phyloP scores from a whole-genome alignment of 1,140 invertebrate genomes.

The Formica exsecta region DNA sequence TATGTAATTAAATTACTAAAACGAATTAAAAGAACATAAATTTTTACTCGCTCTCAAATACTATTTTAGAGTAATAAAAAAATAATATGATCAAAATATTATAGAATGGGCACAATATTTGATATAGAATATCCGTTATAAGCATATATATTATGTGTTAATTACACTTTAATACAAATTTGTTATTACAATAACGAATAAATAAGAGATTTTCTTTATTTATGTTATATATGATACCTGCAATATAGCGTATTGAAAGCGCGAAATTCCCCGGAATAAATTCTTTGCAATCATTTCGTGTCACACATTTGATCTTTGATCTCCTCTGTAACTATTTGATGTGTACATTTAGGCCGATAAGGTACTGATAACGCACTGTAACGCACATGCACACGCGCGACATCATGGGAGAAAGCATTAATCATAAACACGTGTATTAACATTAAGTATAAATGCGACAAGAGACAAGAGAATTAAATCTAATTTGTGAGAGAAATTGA shows the following conservation, averaged over 20 bases:
- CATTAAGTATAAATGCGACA: no score
- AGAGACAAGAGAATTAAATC: no score
- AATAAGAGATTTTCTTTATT: not conserved
- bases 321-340: not conserved
- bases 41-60: not conserved
- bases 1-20: not conserved
- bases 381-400: no score
- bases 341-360: not conserved
- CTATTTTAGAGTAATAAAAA: not conserved
- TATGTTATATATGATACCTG: constrained; percentile 13
- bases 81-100: not conserved
- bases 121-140: not conserved
- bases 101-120: not conserved
- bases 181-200: not conserved
- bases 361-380: not conserved
- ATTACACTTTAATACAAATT: not conserved
- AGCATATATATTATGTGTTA: not conserved
- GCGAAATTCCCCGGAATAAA: constrained; percentile 1
- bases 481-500: no score
- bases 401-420: no score
- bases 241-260: constrained; percentile 3
- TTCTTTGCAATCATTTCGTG: not conserved
- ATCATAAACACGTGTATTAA: no score
- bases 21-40: not conserved
- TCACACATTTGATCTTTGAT: not conserved